phyloP scores from a whole-genome alignment of 2,113 vertebrate genomes.

The Helogale parvula region DNA sequence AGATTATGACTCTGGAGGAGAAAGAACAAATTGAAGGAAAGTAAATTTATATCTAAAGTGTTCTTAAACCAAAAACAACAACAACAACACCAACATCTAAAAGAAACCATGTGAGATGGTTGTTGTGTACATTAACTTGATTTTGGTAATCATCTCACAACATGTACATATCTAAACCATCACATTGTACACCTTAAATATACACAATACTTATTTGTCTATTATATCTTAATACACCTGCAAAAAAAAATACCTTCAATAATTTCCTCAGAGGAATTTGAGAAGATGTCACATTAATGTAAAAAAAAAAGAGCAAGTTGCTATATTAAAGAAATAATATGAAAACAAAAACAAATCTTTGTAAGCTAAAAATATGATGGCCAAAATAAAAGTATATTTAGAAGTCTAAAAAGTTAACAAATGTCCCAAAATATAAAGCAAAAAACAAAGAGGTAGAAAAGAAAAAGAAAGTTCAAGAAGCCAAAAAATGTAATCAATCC shows the following conservation, averaged over 20 bases:
- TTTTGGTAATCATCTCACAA: background rate
- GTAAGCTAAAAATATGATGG: background rate
- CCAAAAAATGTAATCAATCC: background rate
- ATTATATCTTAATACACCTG: background rate
- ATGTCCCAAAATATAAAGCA: background rate
- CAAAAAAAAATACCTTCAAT: background rate
- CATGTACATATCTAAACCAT: background rate
- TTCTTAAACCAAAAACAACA: background rate
- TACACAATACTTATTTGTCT: background rate
- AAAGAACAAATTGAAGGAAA: background rate
- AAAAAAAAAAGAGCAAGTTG: background rate
- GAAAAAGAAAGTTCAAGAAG: background rate
- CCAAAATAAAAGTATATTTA: background rate
- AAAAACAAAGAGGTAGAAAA: background rate
- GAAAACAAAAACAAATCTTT: background rate
- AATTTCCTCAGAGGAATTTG: background rate
- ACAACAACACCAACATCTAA: background rate
- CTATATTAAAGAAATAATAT: background rate
- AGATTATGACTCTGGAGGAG: background rate
- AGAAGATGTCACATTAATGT: background rate
- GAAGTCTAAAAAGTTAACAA: background rate
- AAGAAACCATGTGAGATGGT: background rate
- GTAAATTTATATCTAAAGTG: background rate
- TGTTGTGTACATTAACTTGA: background rate
- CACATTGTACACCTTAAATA: background rate